These are phyloP conservation scores for Drosophila mayaguana DNA, from an alignment of 2,888 invertebrate genomes.

Conservation along the genomic window DNA sequence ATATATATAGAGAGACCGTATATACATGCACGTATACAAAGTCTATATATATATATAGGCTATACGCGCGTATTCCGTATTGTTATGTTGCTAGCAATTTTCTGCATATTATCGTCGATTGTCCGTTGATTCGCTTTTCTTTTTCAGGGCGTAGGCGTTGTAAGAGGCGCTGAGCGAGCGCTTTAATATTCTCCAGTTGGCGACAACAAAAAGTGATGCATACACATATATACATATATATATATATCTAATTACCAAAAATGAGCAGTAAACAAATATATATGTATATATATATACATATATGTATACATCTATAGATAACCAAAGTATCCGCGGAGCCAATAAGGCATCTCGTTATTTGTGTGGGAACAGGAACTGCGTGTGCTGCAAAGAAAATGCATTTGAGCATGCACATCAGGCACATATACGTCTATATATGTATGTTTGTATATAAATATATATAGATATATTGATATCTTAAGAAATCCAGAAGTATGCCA, in stretches of 20 bases:
- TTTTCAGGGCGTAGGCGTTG: constrained; percentile 5
- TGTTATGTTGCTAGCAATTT: constrained; percentile 6
- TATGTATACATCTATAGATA: neutral
- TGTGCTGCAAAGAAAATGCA: constrained; percentile 1
- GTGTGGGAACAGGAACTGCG: neutral
- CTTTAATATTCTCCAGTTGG: neutral
- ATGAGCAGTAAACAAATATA: neutral
- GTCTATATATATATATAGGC: constrained; percentile 1
- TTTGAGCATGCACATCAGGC: neutral
- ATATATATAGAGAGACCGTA: neutral
- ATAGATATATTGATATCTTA: constrained; percentile 4
- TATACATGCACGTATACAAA: neutral
- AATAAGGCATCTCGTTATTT: neutral
- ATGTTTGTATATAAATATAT: neutral
- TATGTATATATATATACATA: neutral
- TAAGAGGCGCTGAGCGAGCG: neutral
- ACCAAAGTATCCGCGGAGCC: constrained; percentile 8
- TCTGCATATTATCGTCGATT: constrained; percentile 18
- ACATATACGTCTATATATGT: neutral
- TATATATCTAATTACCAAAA: neutral
- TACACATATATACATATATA: neutral
- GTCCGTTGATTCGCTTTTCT: constrained; percentile 5
- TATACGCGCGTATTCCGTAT: constrained; percentile 2
- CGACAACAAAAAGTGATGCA: neutral
- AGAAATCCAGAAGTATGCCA: neutral